Evolutionary conservation across 2,113 vertebrate species (phyloP).

Genomic region (Maccullochella peelii): DNA sequence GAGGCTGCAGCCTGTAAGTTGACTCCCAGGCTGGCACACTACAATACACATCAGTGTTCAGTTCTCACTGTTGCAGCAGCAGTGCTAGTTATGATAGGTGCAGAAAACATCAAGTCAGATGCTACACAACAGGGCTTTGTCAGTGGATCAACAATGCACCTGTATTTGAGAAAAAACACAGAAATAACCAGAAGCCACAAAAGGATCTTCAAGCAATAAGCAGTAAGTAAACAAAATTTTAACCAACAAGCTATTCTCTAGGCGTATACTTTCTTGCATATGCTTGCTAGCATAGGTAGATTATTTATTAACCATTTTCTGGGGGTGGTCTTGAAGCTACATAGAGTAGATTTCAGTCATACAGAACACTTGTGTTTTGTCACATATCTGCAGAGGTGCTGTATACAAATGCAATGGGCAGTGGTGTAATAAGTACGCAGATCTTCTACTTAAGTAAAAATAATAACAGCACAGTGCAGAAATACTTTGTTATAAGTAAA

Average conservation of each 20-base stretch:
- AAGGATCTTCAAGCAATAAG: neutral
- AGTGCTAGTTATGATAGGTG: conserved; percentile 6
- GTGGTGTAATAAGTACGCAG: neutral
- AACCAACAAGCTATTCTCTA: neutral
- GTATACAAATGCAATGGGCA: neutral
- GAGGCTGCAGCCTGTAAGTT: neutral
- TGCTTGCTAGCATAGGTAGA: neutral
- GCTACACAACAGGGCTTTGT: conserved; percentile 1
- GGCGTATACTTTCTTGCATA: neutral
- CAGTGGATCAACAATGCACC: neutral
- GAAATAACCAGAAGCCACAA: neutral
- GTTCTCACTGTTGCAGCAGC: conserved; percentile 25
- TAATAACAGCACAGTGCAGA: neutral
- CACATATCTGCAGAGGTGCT: neutral
- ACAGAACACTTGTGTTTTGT: neutral
- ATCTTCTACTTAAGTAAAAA: neutral
- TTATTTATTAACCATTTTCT: neutral
- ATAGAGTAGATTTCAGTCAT: neutral
- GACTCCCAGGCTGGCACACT: neutral
- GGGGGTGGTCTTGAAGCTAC: neutral
- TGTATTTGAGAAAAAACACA: neutral
- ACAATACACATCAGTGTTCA: conserved; percentile 5
- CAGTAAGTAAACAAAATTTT: neutral
- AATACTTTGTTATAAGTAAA: neutral
- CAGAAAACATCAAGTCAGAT: conserved; percentile 21